phyloP scores from a whole-genome alignment of 2,113 vertebrate species.

The Grallaria varia region DNA sequence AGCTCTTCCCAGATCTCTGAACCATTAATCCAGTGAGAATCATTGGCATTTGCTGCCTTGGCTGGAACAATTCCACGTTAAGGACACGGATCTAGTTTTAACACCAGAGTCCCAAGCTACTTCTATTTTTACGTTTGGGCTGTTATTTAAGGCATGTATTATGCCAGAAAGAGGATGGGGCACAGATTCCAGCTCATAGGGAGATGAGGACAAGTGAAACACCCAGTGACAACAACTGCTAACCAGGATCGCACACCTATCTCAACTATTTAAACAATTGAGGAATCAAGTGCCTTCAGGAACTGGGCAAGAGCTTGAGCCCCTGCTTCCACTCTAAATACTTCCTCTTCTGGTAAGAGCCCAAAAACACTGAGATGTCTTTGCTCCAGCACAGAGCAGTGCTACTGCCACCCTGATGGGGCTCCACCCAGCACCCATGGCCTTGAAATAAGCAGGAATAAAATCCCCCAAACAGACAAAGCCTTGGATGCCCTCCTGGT shows the following conservation, averaged over 20 bases:
- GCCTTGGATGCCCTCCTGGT: neutral
- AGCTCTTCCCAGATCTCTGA: neutral
- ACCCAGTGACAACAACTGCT: neutral
- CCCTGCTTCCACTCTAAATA: neutral
- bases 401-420: neutral
- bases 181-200: neutral
- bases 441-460: neutral
- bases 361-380: neutral
- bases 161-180: neutral
- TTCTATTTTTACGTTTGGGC: constrained; percentile 34
- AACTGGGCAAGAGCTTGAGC: neutral
- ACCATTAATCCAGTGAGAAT: neutral
- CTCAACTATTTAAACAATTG: neutral
- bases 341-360: neutral
- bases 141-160: constrained; percentile 7
- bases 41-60: neutral
- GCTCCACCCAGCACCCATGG: accelerated
- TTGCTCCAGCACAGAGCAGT: neutral
- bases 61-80: neutral
- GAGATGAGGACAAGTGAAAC: neutral
- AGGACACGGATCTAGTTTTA: neutral
- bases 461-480: neutral
- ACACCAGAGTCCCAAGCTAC: neutral
- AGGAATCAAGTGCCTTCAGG: neutral
- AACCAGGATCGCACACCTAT: neutral